phyloP scores from a whole-genome alignment of 64 coral and sea anemone species.

The Dendrophyllia cribrosa region DNA sequence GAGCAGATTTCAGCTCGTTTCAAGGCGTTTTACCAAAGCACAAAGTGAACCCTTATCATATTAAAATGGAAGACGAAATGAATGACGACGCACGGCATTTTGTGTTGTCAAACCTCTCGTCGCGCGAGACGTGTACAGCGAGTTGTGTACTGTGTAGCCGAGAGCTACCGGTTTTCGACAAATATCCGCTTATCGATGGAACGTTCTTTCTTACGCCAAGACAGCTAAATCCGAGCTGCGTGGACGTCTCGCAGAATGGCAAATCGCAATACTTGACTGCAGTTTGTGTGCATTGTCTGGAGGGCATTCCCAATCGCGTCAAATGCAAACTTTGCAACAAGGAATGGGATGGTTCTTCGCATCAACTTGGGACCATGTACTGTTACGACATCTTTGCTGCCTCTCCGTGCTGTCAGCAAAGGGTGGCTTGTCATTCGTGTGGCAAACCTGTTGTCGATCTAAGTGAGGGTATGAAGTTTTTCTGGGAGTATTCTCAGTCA shows the following conservation, averaged over 20 bases:
- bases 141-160: conserved; percentile 91
- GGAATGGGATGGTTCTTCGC: conserved; percentile 94
- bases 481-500: conserved; percentile 92
- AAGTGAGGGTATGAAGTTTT: conserved; percentile 74
- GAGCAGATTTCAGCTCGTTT: conserved; percentile 93
- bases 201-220: conserved; percentile 96
- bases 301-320: conserved; percentile 91
- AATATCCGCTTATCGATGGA: conserved; percentile 96
- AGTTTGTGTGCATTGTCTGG: conserved; percentile 94
- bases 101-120: conserved; percentile 83
- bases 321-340: conserved; percentile 95
- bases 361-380: conserved; percentile 95
- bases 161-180: conserved; percentile 94
- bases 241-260: conserved; percentile 89
- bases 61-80: conserved; percentile 98
- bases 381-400: conserved; percentile 99
- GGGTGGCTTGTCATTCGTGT: conserved; percentile 90
- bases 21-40: conserved; percentile 91
- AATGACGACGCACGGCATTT: conserved; percentile 92
- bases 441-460: conserved; percentile 89
- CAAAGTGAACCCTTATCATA: conserved; percentile 98
- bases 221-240: conserved; percentile 72
- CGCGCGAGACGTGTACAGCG: conserved; percentile 69
- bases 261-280: conserved; percentile 89
- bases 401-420: conserved; percentile 90